A percentile compares a stretch with the other conserved stretches of the same genome.
These are phyloP conservation scores for Crambe crambe DNA, from an alignment of 37 sponge, comb jelly and placozoan genomes.

Conservation along the genomic window DNA sequence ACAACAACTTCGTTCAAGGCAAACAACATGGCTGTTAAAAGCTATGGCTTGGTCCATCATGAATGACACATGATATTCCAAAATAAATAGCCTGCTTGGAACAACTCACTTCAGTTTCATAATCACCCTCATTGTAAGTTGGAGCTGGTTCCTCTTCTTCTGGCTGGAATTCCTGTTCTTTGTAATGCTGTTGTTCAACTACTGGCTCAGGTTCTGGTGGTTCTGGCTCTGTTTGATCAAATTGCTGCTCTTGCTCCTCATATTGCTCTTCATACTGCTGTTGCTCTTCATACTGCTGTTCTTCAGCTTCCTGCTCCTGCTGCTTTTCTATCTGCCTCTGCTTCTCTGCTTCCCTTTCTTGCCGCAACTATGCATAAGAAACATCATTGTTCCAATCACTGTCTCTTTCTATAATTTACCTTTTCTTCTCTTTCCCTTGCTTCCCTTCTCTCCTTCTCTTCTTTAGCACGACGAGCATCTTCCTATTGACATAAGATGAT, in stretches of 20 bases:
- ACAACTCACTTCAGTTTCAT: constrained; percentile 4
- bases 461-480: constrained; percentile 39
- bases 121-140: not conserved
- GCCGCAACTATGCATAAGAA: not conserved
- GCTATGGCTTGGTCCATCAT: too few relatives aligned
- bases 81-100: too few relatives aligned
- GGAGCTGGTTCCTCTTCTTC: constrained; percentile 1
- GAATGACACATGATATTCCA: too few relatives aligned
- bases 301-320: constrained; percentile 13
- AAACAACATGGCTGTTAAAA: too few relatives aligned
- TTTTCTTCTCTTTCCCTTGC: constrained; percentile 59
- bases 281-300: constrained; percentile 6
- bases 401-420: not conserved
- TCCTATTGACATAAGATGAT: constrained; percentile 12
- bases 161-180: not conserved
- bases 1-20: not conserved
- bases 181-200: not conserved
- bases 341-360: constrained; percentile 39
- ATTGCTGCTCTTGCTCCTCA: not conserved
- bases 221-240: not conserved
- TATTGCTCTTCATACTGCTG: not conserved
- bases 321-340: constrained; percentile 3
- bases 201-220: not conserved
- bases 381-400: not conserved
- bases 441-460: constrained; percentile 49